Conservation (phyloP, 2,797 vertebrate species). For the Cossypha caffra region DNA sequence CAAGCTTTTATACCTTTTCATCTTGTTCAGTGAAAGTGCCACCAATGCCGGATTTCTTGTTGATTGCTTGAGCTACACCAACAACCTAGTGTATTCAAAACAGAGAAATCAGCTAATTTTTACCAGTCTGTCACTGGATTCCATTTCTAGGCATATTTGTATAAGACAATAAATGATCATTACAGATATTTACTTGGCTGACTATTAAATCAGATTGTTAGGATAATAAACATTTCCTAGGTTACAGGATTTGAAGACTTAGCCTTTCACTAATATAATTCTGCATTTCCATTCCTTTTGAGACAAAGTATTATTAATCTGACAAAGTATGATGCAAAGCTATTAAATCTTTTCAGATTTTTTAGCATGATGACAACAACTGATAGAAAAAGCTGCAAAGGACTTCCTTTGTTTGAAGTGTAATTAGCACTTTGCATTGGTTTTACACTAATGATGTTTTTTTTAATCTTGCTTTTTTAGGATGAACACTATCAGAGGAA, state of each 20-base stretch:
- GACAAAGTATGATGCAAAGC: background rate
- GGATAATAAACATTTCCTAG: background rate
- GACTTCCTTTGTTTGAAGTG: background rate
- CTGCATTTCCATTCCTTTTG: background rate
- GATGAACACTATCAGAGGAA: background rate
- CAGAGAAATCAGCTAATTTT: background rate
- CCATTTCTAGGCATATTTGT: background rate
- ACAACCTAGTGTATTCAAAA: slow-evolving; percentile 84
- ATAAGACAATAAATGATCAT: background rate
- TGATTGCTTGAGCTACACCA: slow-evolving; percentile 97
- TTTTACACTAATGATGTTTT: background rate
- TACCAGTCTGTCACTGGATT: background rate
- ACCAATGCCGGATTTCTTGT: slow-evolving; percentile 90
- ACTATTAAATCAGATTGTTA: background rate
- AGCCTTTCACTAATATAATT: background rate
- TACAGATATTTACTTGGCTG: background rate
- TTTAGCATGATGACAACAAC: background rate
- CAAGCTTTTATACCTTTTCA: slow-evolving; percentile 83
- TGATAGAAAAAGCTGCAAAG: background rate
- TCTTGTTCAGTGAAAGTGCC: slow-evolving; percentile 95
- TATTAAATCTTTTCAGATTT: background rate
- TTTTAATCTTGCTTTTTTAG: background rate
- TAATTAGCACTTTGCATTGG: background rate
- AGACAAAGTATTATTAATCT: background rate
- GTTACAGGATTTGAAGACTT: background rate